A percentile compares a stretch with the other conserved stretches of the same genome.
phyloP scores from a whole-genome alignment of 1,140 invertebrate genomes.

The Fopius arisanus region DNA sequence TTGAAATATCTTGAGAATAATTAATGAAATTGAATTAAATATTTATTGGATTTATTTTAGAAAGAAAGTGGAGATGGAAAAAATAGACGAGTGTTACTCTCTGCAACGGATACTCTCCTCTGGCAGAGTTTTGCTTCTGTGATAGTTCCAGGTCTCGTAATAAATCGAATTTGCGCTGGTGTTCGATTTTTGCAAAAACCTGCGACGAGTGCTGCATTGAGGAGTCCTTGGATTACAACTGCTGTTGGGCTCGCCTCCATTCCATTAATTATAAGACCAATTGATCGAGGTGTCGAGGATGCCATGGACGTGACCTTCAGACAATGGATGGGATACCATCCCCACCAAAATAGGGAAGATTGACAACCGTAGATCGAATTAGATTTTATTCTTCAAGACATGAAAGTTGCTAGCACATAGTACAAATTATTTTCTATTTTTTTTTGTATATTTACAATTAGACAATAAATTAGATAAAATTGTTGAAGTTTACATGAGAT shows the following conservation, averaged over 20 bases:
- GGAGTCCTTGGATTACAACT: constrained; percentile 76
- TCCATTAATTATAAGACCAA: constrained; percentile 92
- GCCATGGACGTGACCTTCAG: constrained; percentile 79
- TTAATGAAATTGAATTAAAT: no score
- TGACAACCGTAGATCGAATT: constrained; percentile 8
- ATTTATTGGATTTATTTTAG: constrained; percentile 42
- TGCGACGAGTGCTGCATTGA: constrained; percentile 56
- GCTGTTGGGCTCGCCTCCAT: constrained; percentile 83
- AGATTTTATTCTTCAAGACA: not conserved
- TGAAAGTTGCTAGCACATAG: not conserved
- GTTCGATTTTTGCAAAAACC: constrained; percentile 68
- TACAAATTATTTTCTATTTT: not conserved
- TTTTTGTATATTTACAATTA: not conserved
- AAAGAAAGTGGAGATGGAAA: constrained; percentile 34
- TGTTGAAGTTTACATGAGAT: not conserved
- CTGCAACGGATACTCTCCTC: constrained; percentile 82
- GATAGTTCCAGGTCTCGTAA: constrained; percentile 88
- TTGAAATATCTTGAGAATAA: not conserved
- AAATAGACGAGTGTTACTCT: constrained; percentile 67
- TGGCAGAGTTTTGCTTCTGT: constrained; percentile 96
- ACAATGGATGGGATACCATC: constrained; percentile 58
- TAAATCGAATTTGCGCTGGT: constrained; percentile 84
- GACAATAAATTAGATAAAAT: not conserved
- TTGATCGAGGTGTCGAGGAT: constrained; percentile 82
- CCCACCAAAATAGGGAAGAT: constrained; percentile 35